Percentiles rank a stretch among this genome's conserved stretches.
These are phyloP conservation scores for Cladorhizidae sp. DNA, from an alignment of 37 sponge, comb jelly and placozoan genomes.

Conservation along the genomic window DNA sequence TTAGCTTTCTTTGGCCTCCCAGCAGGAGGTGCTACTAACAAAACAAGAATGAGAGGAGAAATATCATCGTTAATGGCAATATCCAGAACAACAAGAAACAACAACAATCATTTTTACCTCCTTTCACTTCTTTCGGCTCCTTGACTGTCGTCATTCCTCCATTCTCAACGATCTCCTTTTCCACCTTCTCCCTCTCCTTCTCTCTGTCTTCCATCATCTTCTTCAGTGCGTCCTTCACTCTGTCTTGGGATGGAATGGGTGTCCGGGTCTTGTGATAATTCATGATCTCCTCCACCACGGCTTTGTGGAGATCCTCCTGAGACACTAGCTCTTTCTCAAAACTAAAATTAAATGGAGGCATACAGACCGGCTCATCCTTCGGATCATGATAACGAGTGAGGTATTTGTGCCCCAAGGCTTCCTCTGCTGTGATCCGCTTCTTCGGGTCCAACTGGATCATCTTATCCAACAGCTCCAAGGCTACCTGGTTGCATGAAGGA, in stretches of 20 bases:
- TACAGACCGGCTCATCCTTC: constrained; percentile 87
- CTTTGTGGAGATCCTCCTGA: constrained; percentile 67
- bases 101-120: constrained; percentile 1
- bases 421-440: constrained; percentile 52
- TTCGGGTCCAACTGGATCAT: constrained; percentile 78
- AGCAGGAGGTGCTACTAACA: background rate
- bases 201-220: constrained; percentile 62
- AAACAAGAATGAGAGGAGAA: background rate
- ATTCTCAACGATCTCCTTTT: background rate
- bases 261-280: constrained; percentile 74
- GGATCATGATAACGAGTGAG: constrained; percentile 78
- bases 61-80: background rate
- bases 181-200: constrained; percentile 24
- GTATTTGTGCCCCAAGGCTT: constrained; percentile 79
- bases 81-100: background rate
- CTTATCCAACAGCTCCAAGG: constrained; percentile 63
- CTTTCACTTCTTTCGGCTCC: constrained; percentile 16
- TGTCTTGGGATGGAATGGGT: constrained; percentile 71
- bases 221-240: constrained; percentile 49
- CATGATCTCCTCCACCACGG: constrained; percentile 74
- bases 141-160: background rate
- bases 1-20: background rate
- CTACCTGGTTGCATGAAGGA: constrained; percentile 50
- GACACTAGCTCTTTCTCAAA: constrained; percentile 81
- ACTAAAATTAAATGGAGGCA: constrained; percentile 78